phyloP scores from a whole-genome alignment of 2,113 vertebrate species.

The Nansenia antarctica region DNA sequence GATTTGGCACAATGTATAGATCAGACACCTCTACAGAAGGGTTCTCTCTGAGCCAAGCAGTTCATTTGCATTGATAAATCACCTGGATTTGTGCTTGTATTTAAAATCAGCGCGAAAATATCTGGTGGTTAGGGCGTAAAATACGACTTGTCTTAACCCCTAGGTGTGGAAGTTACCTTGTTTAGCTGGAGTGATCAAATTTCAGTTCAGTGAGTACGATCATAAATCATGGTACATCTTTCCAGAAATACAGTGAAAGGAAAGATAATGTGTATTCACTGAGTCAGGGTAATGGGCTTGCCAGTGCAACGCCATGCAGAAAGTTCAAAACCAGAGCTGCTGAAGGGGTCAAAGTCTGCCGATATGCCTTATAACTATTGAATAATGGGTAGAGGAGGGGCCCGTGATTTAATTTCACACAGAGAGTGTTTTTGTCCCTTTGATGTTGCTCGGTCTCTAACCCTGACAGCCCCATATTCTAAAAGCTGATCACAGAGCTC shows the following conservation, averaged over 20 bases:
- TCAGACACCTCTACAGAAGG: slow-evolving; percentile 53
- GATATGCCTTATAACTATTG: slow-evolving; percentile 24
- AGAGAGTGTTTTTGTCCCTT: slow-evolving; percentile 34
- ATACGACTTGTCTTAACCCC: not conserved
- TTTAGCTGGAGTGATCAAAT: not conserved
- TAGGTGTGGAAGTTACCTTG: slow-evolving; percentile 24
- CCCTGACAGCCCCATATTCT: slow-evolving; percentile 53
- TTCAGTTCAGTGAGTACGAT: slow-evolving; percentile 52
- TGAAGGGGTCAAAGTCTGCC: slow-evolving; percentile 30
- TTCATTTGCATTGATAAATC: slow-evolving; percentile 72
- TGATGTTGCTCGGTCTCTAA: slow-evolving; percentile 53
- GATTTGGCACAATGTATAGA: slow-evolving; percentile 65
- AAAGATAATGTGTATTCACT: slow-evolving; percentile 43
- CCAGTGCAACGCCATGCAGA: slow-evolving; percentile 32
- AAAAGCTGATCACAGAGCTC: slow-evolving; percentile 67
- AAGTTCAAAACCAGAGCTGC: slow-evolving; percentile 48
- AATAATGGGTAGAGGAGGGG: slow-evolving; percentile 37
- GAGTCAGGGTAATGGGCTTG: slow-evolving; percentile 35
- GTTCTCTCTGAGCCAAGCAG: slow-evolving; percentile 60
- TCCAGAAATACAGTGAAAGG: slow-evolving; percentile 52
- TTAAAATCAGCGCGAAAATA: slow-evolving; percentile 60
- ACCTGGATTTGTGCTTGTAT: slow-evolving; percentile 73
- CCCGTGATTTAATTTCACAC: slow-evolving; percentile 22
- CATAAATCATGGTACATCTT: slow-evolving; percentile 48
- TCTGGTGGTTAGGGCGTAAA: slow-evolving; percentile 59